These are phyloP conservation scores for Drosophila parthenogenetica DNA, from an alignment of 2,888 invertebrate species.

Conservation along the genomic window DNA sequence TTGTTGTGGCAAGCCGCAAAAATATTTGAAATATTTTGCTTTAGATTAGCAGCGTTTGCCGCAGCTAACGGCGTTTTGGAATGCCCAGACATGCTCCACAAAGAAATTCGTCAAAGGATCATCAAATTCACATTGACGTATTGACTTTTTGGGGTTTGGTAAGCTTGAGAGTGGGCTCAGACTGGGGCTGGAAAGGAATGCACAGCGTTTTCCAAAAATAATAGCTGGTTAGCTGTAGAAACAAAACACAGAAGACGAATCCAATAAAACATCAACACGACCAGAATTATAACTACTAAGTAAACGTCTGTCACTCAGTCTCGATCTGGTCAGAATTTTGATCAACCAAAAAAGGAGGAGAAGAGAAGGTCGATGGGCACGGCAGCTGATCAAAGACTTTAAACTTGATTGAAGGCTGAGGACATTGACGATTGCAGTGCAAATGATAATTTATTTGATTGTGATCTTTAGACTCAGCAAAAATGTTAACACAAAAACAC, in stretches of 20 bases:
- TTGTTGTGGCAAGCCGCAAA: constrained; percentile 26
- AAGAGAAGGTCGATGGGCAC: constrained; percentile 32
- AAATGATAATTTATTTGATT: constrained; percentile 81
- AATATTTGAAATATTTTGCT: constrained; percentile 71
- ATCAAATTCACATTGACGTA: constrained; percentile 76
- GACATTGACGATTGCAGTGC: constrained; percentile 78
- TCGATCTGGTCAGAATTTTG: constrained; percentile 73
- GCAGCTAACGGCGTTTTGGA: constrained; percentile 71
- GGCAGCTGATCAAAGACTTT: constrained; percentile 77
- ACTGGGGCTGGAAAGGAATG: constrained; percentile 50
- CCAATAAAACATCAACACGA: constrained; percentile 81
- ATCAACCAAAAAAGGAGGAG: constrained; percentile 66
- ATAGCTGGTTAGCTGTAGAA: constrained; percentile 23
- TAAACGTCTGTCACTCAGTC: constrained; percentile 76
- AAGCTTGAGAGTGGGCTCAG: constrained; percentile 32
- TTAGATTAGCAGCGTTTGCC: constrained; percentile 70
- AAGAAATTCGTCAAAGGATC: constrained; percentile 79
- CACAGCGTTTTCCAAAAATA: constrained; percentile 44
- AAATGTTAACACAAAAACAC: constrained; percentile 31
- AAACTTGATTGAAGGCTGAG: constrained; percentile 71
- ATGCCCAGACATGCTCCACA: constrained; percentile 27
- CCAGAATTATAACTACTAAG: constrained; percentile 79
- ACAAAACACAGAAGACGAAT: constrained; percentile 34
- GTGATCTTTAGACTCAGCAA: constrained; percentile 67
- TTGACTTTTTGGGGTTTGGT: constrained; percentile 41